Evolutionary conservation across 2,797 vertebrate species (phyloP).

Genomic region (Sparus aurata): DNA sequence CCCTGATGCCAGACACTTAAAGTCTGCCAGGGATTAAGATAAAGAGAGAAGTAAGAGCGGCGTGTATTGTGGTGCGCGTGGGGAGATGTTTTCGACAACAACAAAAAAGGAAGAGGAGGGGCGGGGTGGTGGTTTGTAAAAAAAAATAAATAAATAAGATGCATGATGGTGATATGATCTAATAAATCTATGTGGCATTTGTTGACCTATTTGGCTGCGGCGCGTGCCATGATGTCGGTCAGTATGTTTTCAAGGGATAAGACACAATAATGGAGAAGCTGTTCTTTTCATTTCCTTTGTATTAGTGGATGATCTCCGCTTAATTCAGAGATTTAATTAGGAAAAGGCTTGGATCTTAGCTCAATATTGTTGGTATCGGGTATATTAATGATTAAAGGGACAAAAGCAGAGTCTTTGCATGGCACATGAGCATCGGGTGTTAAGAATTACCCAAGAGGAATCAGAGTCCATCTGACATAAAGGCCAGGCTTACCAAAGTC

Average conservation of each 20-base stretch:
- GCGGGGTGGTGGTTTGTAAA: conserved; percentile 56
- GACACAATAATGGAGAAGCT: conserved; percentile 75
- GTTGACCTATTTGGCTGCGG: conserved; percentile 77
- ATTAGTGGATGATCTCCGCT: conserved; percentile 77
- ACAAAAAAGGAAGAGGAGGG: conserved; percentile 63
- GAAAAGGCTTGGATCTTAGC: conserved; percentile 58
- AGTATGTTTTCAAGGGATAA: conserved; percentile 79
- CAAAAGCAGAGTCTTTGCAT: conserved; percentile 33
- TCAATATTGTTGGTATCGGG: conserved; percentile 21
- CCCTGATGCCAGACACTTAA: conserved; percentile 86
- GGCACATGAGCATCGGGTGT: background rate
- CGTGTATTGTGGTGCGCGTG: conserved; percentile 67
- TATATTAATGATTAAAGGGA: conserved; percentile 36
- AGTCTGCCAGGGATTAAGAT: conserved; percentile 88
- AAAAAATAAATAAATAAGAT: conserved; percentile 59
- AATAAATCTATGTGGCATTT: conserved; percentile 67
- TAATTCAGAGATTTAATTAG: conserved; percentile 78
- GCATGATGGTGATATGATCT: conserved; percentile 71
- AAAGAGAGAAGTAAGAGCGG: conserved; percentile 84
- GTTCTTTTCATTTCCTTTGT: conserved; percentile 81
- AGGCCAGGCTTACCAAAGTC: background rate
- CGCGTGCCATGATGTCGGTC: conserved; percentile 74
- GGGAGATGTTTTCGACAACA: conserved; percentile 71
- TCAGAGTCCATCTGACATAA: conserved; percentile 17
- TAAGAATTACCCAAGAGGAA: conserved; percentile 24